A percentile compares a stretch with the other conserved stretches of the same genome.
These are phyloP conservation scores for Stomatorhinus walkeri DNA, from an alignment of 2,797 vertebrate genomes.

Conservation along the genomic window DNA sequence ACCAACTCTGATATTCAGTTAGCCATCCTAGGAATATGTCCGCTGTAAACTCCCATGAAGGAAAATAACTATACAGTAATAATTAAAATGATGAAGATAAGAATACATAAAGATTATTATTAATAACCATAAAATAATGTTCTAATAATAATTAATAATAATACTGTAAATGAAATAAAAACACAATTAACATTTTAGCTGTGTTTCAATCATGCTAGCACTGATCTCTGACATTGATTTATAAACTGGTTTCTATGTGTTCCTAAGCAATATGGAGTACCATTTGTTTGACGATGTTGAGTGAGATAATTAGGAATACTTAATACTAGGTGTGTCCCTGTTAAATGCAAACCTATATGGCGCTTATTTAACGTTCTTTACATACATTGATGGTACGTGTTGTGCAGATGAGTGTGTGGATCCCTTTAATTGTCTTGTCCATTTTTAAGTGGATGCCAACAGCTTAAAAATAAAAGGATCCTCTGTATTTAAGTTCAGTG, in stretches of 20 bases:
- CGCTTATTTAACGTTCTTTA: conserved; percentile 90
- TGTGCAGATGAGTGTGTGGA: conserved; percentile 78
- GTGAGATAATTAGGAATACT: conserved; percentile 79
- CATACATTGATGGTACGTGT: conserved; percentile 86
- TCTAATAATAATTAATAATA: not conserved
- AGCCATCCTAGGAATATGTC: conserved; percentile 95
- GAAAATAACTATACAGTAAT: conserved; percentile 77
- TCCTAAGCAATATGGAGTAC: conserved; percentile 99
- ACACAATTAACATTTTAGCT: conserved; percentile 89
- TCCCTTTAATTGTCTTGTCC: conserved; percentile 80
- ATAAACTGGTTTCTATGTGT: conserved; percentile 90
- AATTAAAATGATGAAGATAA: conserved; percentile 57
- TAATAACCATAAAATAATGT: conserved; percentile 31
- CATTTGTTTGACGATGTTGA: conserved; percentile 91
- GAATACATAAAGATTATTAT: conserved; percentile 46
- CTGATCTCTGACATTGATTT: conserved; percentile 79
- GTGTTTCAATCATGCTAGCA: conserved; percentile 88
- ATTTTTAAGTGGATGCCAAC: conserved; percentile 85
- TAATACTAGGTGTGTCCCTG: conserved; percentile 77
- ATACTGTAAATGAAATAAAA: conserved; percentile 32
- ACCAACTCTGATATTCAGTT: conserved; percentile 90
- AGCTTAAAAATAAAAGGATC: conserved; percentile 75
- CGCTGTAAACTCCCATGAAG: conserved; percentile 86
- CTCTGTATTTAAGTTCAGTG: conserved; percentile 73
- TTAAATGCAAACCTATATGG: conserved; percentile 87